phyloP scores from a whole-genome alignment of 2,113 vertebrate species.

The Bos javanicus region DNA sequence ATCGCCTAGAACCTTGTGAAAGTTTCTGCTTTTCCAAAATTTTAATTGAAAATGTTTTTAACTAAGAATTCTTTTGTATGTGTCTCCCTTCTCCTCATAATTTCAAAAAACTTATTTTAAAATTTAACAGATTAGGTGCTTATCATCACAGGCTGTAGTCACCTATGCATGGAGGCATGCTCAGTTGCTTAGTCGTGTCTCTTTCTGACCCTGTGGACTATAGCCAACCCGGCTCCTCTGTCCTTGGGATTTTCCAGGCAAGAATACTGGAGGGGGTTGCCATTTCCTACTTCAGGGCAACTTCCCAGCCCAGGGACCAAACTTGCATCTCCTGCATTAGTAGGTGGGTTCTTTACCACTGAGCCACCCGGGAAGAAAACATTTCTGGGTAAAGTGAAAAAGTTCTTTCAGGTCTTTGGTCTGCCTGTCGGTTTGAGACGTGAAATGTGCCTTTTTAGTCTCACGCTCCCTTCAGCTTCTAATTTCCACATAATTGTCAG shows the following conservation, averaged over 20 bases:
- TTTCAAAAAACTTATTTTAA: not conserved
- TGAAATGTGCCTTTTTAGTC: not conserved
- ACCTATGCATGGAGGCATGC: not conserved
- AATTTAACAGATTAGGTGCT: not conserved
- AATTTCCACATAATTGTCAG: not conserved
- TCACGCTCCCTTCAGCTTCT: not conserved
- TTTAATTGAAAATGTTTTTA: not conserved
- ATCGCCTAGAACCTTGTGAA: not conserved
- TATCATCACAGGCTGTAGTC: not conserved
- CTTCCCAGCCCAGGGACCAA: not conserved
- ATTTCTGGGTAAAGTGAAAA: not conserved
- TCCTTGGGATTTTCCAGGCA: not conserved
- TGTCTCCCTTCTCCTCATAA: not conserved
- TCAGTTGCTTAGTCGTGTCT: not conserved
- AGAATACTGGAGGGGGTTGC: not conserved
- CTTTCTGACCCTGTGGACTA: not conserved
- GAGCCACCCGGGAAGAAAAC: not conserved
- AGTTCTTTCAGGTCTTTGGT: not conserved
- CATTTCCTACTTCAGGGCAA: not conserved
- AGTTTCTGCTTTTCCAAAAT: not conserved
- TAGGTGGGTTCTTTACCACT: not conserved
- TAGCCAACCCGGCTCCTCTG: not conserved
- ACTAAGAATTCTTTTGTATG: not conserved
- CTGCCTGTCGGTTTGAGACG: not conserved
- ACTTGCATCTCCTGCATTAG: not conserved